Conservation (phyloP, 2,888 invertebrate genomes). For the Dugesia japonica region DNA sequence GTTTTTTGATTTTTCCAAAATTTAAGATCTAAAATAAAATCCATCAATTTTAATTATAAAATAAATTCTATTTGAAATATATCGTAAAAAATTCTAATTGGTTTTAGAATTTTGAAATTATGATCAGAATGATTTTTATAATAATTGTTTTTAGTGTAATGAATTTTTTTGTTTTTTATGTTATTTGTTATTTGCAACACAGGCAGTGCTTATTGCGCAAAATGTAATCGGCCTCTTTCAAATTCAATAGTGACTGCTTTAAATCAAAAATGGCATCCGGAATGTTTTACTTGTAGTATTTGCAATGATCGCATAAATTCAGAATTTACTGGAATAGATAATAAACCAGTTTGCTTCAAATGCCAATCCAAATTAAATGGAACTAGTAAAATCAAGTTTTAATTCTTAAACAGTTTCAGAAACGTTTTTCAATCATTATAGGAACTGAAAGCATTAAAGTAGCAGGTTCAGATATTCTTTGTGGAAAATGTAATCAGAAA, state of each 20-base stretch:
- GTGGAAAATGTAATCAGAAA: background rate
- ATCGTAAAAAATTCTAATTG: too few relatives aligned
- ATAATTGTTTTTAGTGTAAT: too few relatives aligned
- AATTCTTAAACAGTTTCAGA: background rate
- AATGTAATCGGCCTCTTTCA: background rate
- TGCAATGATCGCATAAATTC: background rate
- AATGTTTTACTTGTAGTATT: background rate
- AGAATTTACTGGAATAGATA: background rate
- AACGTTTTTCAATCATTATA: too few relatives aligned
- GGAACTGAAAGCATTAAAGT: background rate
- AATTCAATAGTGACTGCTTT: background rate
- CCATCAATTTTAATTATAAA: too few relatives aligned
- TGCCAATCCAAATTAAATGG: background rate
- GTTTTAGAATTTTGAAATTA: too few relatives aligned
- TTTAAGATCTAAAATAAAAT: too few relatives aligned
- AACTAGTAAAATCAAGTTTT: background rate
- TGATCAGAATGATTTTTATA: too few relatives aligned
- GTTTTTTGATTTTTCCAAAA: too few relatives aligned
- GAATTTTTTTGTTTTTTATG: too few relatives aligned
- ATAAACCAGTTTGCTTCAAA: background rate
- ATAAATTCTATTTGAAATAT: too few relatives aligned
- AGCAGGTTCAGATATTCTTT: background rate
- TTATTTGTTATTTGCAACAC: too few relatives aligned
- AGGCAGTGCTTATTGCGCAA: background rate
- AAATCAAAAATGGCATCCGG: background rate